phyloP scores from a whole-genome alignment of 2,797 vertebrate genomes.

The Acanthornis magna region DNA sequence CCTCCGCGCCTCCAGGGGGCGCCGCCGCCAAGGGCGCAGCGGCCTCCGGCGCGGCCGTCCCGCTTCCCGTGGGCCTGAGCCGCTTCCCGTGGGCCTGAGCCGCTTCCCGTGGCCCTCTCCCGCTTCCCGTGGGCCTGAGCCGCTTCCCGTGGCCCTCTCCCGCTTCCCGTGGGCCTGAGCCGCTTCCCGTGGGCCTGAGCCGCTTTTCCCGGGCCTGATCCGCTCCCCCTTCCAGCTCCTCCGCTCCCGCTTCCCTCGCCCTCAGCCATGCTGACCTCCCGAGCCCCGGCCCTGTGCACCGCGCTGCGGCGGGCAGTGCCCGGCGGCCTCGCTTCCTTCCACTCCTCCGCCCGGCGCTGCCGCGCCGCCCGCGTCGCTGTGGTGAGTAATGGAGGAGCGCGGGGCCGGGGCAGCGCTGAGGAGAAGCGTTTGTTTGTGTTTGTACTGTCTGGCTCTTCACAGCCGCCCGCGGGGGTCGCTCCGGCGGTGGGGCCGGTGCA shows the following conservation, averaged over 20 bases:
- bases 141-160: no score
- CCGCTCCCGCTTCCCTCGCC: no score
- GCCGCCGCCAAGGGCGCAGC: not conserved
- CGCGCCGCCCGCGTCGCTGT: slow-evolving; percentile 67
- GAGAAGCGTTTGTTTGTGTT: no score
- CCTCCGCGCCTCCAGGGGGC: not conserved
- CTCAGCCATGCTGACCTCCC: not conserved
- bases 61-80: no score
- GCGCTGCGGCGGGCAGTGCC: not conserved
- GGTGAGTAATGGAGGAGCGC: slow-evolving; percentile 54
- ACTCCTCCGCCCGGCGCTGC: slow-evolving; percentile 31
- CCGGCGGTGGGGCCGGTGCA: not conserved
- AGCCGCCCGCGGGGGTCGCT: rapidly evolving
- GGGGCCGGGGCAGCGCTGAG: not conserved
- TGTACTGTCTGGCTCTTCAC: not conserved
- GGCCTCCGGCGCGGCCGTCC: not conserved
- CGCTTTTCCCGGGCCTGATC: no score
- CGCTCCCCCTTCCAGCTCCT: rapidly evolving
- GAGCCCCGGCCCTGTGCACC: not conserved
- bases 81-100: no score
- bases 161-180: no score
- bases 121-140: no score
- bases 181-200: no score
- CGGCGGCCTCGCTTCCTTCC: slow-evolving; percentile 34
- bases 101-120: rapidly evolving